Conservation (phyloP, 2,113 vertebrate species). For the Puntigrus tetrazona region DNA sequence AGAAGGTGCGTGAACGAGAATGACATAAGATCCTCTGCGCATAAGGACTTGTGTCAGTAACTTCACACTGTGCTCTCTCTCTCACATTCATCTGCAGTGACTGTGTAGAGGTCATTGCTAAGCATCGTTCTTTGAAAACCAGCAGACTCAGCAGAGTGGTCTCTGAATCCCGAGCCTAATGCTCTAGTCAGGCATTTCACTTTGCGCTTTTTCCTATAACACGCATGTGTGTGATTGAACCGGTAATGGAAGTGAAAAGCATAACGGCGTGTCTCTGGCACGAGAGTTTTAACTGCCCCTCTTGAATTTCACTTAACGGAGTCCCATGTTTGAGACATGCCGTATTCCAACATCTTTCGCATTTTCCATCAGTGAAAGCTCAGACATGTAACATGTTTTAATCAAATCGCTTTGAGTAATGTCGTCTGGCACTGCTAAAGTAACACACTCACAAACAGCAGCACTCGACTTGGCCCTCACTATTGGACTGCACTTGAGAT, state of each 20-base stretch:
- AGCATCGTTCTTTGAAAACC: constrained; percentile 30
- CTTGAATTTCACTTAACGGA: constrained; percentile 4
- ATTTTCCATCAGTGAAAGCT: neutral
- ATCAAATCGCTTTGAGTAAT: neutral
- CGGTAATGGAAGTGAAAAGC: neutral
- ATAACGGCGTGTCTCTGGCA: neutral
- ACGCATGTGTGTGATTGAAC: constrained; percentile 5
- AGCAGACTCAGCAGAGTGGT: constrained; percentile 25
- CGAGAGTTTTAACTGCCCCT: neutral
- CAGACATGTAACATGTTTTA: neutral
- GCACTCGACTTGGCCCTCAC: neutral
- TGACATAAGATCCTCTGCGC: neutral
- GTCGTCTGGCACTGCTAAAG: neutral
- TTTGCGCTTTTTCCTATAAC: neutral
- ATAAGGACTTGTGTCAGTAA: neutral
- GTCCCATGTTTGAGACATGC: neutral
- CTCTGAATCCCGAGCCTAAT: constrained; percentile 7
- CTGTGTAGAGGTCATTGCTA: constrained; percentile 33
- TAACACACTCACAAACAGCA: neutral
- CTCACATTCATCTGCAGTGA: constrained; percentile 31
- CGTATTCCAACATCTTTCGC: neutral
- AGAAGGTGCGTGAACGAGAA: neutral
- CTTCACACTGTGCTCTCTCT: neutral
- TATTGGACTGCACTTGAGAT: constrained; percentile 45
- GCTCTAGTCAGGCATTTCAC: constrained; percentile 7